Base-by-base conservation (phyloP, 2,888 invertebrate species). In the Bibio marci region DNA sequence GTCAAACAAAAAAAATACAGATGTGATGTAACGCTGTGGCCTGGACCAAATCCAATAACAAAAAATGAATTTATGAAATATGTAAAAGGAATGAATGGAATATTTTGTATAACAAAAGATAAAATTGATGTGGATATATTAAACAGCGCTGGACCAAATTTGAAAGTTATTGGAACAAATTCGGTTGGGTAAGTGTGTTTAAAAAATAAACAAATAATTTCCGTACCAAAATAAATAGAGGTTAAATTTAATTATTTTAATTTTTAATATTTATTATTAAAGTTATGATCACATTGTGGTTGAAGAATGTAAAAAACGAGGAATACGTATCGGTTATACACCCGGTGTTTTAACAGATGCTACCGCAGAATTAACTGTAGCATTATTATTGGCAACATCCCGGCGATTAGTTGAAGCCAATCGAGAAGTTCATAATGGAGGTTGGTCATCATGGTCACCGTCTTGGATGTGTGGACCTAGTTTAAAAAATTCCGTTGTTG, bases 391-490 rank as follows among this genome's bases (percentile, higher is more conserved):
- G 31, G 77, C 88, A 1, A 85, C 88, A 1, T 77, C 81, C 1
- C 69, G 94, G 38, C 72, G 90, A 32, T 62, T 95, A 1, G 67
- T 86, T 14, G 88, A 91, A 65, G 83, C 88, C 2, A 73, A 73
- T 43, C 65, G 70, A 45, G 76, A 79, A 52, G 77, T 80, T 35
- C 63, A 50, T 46, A 73, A 71, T 44, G 90, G 88, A 1, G 79
- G 78, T 35, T 94, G 94, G 92, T 74, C 71, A 31, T 71, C 86
- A 0, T 92, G 91, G 91, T 73, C 82, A 0, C 91, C 91, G 0
- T 71, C 70, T 35, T 91, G 86, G 81, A 79, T 92, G 79, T 86
- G 85, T 45, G 94, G 94, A 0, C 79, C 76, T 12, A 81, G 83
- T 0, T 62, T 95, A 2, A 70, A 71, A 8, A 75, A 72, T 14